Evolutionary conservation across 2,797 vertebrate species (phyloP), one percentile per base, ranked within the genome.

Genomic region (Anniella stebbinsi): DNA sequence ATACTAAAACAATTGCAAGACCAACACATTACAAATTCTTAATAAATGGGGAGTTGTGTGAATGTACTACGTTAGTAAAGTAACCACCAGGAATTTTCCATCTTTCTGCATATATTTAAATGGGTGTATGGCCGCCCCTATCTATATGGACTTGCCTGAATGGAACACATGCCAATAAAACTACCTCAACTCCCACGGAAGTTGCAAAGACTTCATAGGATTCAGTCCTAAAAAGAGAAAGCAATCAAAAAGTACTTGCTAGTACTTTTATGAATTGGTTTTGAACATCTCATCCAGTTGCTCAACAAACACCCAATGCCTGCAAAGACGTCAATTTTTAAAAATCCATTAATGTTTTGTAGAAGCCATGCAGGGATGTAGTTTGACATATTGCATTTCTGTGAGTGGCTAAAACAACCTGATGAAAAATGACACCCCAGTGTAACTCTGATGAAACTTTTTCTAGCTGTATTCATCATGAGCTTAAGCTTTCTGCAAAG

Each of bases 371-470:
- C 48, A 21, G 75, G 45, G 25, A 77, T 1, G 80, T 0, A 80
- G 21, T 36, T 36, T 80, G 84, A 78, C 88, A 33, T 0, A 28
- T 66, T 30, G 7, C 51, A 84, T 73, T 85, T 93, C 73, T 1
- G 18, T 85, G 91, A 93, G 63, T 1, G 33, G 86, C 51, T 66
- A 67, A 70, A 15, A 69, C 17, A n/a, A 86, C 15, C 1, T 12
- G 87, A 94, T 92, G 93, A 93, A 83, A 93, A 93, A 92, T 0
- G 89, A 66, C 2, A 91, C 33, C 15, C 7, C 76, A 91, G 76
- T 75, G 89, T 87, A 90, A 90, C 86, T 83, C 85, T 70, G 86
- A 87, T 87, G 80, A 87, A 87, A 87, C 89, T 82, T 92, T 80
- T 84, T 91, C 88, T 63, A 78, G 88, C 86, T 0, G 0, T 2